These are phyloP conservation scores for Tiphia femorata DNA, from an alignment of 2,888 invertebrate genomes.

Conservation along the genomic window DNA sequence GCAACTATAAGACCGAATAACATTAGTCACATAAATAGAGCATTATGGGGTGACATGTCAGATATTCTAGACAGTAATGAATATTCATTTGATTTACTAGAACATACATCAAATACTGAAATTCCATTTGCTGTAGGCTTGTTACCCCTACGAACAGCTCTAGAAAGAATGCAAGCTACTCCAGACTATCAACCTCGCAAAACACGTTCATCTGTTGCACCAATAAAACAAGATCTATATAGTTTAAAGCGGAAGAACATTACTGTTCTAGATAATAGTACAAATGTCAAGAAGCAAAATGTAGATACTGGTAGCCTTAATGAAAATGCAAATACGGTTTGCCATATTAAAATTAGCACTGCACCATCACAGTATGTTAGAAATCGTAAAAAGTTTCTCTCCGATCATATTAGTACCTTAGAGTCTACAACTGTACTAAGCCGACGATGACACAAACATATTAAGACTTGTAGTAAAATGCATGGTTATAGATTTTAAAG, in stretches of 20 bases:
- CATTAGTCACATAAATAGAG: constrained; percentile 59
- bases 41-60: constrained; percentile 66
- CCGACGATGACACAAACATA: constrained; percentile 38
- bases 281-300: constrained; percentile 21
- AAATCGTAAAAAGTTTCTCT: constrained; percentile 36
- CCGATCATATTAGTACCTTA: constrained; percentile 31
- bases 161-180: constrained; percentile 67
- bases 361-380: constrained; percentile 45
- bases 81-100: constrained; percentile 34
- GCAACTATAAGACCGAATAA: constrained; percentile 42
- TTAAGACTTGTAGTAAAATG: constrained; percentile 7
- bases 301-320: not conserved
- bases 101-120: constrained; percentile 61
- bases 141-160: constrained; percentile 64
- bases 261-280: constrained; percentile 6
- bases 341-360: constrained; percentile 62
- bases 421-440: constrained; percentile 28
- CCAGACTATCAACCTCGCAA: constrained; percentile 68
- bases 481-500: constrained; percentile 21
- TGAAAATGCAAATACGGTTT: constrained; percentile 56
- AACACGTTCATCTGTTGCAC: constrained; percentile 65
- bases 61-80: constrained; percentile 55
- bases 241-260: constrained; percentile 29
- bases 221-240: constrained; percentile 35
- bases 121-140: constrained; percentile 68